A percentile compares a stretch with the other conserved stretches of the same genome.
Evolutionary conservation across 2,113 vertebrate species (phyloP).

Genomic region (Origma solitaria): DNA sequence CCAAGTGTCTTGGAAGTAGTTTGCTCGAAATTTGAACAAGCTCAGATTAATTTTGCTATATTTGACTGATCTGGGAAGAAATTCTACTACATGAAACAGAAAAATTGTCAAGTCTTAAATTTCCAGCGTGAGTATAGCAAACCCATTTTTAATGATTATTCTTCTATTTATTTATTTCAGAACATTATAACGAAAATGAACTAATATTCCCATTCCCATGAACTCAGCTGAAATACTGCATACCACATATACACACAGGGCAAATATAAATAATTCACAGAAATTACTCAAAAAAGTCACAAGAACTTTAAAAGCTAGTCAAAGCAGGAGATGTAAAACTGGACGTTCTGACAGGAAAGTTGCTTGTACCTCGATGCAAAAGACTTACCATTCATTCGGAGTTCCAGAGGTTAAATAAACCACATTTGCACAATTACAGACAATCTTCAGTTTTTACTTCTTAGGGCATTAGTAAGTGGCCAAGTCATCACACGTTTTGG

Average conservation of each 20-base stretch:
- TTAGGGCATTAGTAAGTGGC: not conserved
- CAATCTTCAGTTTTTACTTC: not conserved
- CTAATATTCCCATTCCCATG: not conserved
- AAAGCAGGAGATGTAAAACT: not conserved
- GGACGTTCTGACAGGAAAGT: not conserved
- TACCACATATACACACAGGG: not conserved
- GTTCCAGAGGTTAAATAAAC: not conserved
- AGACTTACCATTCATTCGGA: not conserved
- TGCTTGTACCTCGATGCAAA: not conserved
- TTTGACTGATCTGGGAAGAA: not conserved
- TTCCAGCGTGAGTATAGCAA: not conserved
- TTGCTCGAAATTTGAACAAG: not conserved
- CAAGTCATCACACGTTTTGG: not conserved
- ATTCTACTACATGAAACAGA: not conserved
- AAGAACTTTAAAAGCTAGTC: not conserved
- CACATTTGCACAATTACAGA: not conserved
- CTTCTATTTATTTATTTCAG: not conserved
- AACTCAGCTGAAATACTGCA: not conserved
- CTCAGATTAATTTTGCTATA: not conserved
- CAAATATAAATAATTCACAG: not conserved
- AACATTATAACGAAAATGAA: not conserved
- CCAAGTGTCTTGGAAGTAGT: not conserved
- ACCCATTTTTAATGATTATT: not conserved
- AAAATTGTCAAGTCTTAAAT: not conserved
- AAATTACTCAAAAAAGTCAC: not conserved